phyloP scores from a whole-genome alignment of 2,888 invertebrate genomes.

The Caenorhabditis sp. region DNA sequence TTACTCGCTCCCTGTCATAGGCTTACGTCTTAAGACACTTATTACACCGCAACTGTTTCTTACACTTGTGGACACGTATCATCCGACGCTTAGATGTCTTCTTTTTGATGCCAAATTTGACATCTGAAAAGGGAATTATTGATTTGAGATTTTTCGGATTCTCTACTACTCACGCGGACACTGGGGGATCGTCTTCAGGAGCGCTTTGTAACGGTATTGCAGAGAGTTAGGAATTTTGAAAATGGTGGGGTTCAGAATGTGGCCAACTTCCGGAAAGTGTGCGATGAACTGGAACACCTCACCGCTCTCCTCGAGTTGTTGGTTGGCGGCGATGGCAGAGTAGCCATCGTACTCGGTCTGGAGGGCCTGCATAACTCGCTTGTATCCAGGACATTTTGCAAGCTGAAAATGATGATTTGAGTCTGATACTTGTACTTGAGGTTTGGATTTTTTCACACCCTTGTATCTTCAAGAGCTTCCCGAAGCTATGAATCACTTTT shows the following conservation, averaged over 20 bases:
- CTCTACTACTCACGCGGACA: conserved; percentile 12
- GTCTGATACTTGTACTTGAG: neutral
- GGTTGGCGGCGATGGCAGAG: neutral
- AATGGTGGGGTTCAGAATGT: neutral
- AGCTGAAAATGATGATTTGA: neutral
- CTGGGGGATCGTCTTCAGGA: neutral
- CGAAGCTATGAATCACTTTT: no score
- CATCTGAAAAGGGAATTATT: no score
- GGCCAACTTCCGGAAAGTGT: conserved; percentile 2
- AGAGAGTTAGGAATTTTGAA: neutral
- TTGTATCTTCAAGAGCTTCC: no score
- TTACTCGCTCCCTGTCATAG: no score
- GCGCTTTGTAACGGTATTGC: neutral
- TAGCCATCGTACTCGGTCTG: conserved; percentile 10
- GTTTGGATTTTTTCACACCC: no score
- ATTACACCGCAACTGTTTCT: no score
- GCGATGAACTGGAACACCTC: conserved; percentile 15
- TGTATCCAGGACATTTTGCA: conserved; percentile 3
- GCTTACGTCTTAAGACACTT: no score
- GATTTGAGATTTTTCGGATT: no score
- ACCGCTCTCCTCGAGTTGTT: conserved; percentile 6
- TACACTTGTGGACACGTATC: no score
- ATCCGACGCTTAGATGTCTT: no score
- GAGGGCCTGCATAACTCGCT: conserved; percentile 1
- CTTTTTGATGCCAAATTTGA: no score